Base-by-base conservation (phyloP, 2,888 invertebrate species). In the Agrilus mali region DNA sequence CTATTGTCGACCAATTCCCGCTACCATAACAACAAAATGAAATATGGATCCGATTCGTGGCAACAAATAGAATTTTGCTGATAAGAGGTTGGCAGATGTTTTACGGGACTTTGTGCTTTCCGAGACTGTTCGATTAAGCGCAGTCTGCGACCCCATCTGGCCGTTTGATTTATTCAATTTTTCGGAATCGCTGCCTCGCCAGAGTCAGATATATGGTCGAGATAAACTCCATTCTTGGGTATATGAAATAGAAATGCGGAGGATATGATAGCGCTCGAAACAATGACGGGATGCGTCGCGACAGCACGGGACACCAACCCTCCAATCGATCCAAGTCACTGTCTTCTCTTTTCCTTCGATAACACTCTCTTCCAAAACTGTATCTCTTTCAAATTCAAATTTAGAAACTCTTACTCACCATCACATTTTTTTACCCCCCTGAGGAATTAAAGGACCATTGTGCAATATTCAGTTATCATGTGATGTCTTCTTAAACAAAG, bases 41-140 rank as follows among this genome's bases (percentile, higher is more conserved):
- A 63, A 61, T 63, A 66, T 64, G 60, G 62, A 63, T 61, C 64
- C 66, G 63, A 66, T 66, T 64, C 64, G 61, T 63, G 57, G 55
- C 57, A 57, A 59, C 58, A 63, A 63, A 65, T 65, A 64, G 63
- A 65, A 64, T 63, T 60, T 58, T 56, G 53, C 53, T 55, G 63
- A 61, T 61, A 62, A 61, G 58, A 56, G 48, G 35, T 41, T 20
- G 35, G 33, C 27, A 40, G 33, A 39, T 32, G 33, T 33, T 35
- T 27, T 40, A 33, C 31, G 43, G 46, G 47, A 53, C 37, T 50
- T 40, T 50, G 38, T 42, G 40, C 50, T 48, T 48, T 53, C 44
- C 46, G 36, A 27, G 16, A 7, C 35, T 17, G 31, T 37, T 31
- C 13, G 13, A 46, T 49, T 48, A 41, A 44, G 41, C 10, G 14